Base-by-base conservation (phyloP, 2,888 invertebrate genomes). In the Dicycla oo region DNA sequence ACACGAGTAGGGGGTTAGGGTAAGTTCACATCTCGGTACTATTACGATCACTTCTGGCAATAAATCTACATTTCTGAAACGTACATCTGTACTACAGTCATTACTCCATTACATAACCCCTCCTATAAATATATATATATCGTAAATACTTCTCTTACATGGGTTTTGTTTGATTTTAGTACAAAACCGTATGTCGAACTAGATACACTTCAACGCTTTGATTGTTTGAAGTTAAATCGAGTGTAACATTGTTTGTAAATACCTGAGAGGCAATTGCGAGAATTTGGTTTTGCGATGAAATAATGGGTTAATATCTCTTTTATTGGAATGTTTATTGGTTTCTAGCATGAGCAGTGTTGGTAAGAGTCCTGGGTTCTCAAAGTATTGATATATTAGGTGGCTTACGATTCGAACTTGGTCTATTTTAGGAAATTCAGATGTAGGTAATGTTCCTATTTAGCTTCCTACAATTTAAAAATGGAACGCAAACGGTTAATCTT, bases 161-260 rank as follows among this genome's bases (percentile, higher is more conserved):
- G 7, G n/a, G 15, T 34, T 60, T 34, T 57, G 54, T 69, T 67
- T 61, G 56, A 68, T 77, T 62, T 80, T 73, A 65, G 68, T 75
- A 65, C 45, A 65, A 75, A 79, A 63, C 69, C 43, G 70, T 74
- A 67, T 73, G 69, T 70, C 76, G 73, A 60, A 77, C 77, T 72
- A 73, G 75, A 82, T 82, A 77, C 79, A 84, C 82, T 81, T 79
- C 63, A 78, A 74, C 69, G 77, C 87, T 86, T 88, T 87, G 87
- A 87, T 87, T 85, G 78, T 80, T 77, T 71, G 69, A 72, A 80
- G 83, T 84, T 86, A 79, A 88, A 85, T 88, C 81, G 73, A 75
- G 75, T 80, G 85, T 82, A 86, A 84, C 73, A 82, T 82, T 84
- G 82, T 86, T 84, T 83, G 86, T 86, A 86, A 84, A 87, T 84